Evolutionary conservation across 2,113 vertebrate species (phyloP).

Genomic region (Sisor rabdophorus): DNA sequence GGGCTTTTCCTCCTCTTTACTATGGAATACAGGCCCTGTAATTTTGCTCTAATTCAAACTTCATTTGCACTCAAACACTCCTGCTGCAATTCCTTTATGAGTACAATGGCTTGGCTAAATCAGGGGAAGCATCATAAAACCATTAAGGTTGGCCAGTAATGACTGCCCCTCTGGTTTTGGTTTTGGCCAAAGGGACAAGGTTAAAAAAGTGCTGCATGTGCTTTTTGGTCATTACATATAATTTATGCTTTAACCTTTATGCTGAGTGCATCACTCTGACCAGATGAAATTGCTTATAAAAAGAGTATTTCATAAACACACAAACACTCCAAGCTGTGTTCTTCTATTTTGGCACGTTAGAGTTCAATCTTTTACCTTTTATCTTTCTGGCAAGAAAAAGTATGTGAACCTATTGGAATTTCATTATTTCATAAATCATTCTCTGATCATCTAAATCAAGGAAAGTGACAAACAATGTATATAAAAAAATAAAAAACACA

Average conservation of each 20-base stretch:
- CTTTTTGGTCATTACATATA: background rate
- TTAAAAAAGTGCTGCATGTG: conserved; percentile 7
- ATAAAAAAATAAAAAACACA: no score
- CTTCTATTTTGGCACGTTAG: no score
- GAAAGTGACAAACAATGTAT: no score
- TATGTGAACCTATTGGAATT: no score
- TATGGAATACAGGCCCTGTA: conserved; percentile 50
- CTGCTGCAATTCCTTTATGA: conserved; percentile 52
- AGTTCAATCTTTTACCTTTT: background rate
- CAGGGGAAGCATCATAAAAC: conserved; percentile 52
- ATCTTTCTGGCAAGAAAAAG: no score
- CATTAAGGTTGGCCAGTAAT: conserved; percentile 59
- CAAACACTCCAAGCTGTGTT: background rate
- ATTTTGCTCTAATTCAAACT: conserved; percentile 68
- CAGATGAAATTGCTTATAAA: background rate
- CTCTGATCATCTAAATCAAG: no score
- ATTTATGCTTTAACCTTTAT: background rate
- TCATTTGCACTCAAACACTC: conserved; percentile 61
- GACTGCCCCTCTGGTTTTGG: conserved; percentile 35
- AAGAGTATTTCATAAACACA: background rate
- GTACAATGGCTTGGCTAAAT: conserved; percentile 46
- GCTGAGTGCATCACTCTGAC: background rate
- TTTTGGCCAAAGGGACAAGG: conserved; percentile 30
- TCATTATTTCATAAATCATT: no score
- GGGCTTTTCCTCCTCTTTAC: conserved; percentile 47